These are phyloP conservation scores for Vulpes lagopus DNA, from an alignment of 2,113 vertebrate genomes.

Conservation along the genomic window DNA sequence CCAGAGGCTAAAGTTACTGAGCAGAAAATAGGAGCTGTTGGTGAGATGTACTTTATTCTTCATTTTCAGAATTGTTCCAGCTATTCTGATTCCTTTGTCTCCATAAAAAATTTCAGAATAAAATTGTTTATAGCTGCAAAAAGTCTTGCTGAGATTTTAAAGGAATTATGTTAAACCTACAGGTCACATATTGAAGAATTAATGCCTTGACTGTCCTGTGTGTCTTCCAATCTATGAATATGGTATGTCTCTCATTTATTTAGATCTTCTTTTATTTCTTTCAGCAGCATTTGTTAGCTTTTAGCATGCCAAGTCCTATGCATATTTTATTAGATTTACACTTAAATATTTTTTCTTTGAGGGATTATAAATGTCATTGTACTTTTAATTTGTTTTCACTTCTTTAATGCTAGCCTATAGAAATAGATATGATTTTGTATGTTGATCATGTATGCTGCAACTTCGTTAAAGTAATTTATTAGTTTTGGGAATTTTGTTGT, in stretches of 20 bases:
- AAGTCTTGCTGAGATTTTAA: constrained; percentile 21
- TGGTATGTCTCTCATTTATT: background rate
- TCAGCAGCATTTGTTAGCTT: background rate
- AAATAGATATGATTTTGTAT: background rate
- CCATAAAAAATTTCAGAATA: background rate
- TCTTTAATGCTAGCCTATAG: background rate
- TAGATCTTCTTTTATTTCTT: background rate
- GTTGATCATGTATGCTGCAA: background rate
- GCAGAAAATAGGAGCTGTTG: background rate
- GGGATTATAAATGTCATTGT: background rate
- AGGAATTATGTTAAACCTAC: background rate
- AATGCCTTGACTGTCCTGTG: background rate
- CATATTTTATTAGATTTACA: background rate
- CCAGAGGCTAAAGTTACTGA: background rate
- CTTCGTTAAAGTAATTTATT: background rate
- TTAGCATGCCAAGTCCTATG: background rate
- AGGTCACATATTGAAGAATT: background rate
- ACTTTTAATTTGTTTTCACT: constrained; percentile 21
- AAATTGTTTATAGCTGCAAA: background rate
- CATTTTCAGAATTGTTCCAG: constrained; percentile 22
- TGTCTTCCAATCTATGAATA: background rate
- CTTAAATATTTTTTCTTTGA: background rate
- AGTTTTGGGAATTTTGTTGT: background rate
- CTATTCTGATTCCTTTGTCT: background rate
- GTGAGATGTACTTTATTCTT: background rate